Evolutionary conservation across 2,797 vertebrate genomes (phyloP), one percentile per base, ranked within the genome.

Genomic region (Onychomys arenicola): DNA sequence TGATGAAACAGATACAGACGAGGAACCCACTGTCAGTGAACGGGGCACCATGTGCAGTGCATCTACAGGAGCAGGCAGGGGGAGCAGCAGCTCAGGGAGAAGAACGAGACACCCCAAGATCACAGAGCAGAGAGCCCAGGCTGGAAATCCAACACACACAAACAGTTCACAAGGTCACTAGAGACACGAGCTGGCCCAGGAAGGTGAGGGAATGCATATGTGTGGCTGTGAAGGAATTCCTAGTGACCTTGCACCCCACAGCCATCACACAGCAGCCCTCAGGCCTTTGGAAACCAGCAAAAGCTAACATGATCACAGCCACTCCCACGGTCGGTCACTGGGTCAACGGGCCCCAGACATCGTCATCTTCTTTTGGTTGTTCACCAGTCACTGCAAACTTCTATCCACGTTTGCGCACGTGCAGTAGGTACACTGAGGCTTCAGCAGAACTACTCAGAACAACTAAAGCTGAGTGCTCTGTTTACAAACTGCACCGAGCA

Each of bases 1-100:
- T 10, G 43, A 65, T 17, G n/a, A 59, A 16, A 85, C 0, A 43
- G 57, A 55, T 2, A 6, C 0, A n/a, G 43, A 49, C 13, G 11
- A 2, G 84, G 52, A 27, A 6, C 19, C 32, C 1, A 34, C 37
- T 32, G 93, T 34, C 21, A 34, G 37, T 29, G 27, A 2, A 19
- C 0, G 5, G 8, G n/a, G 32, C 27, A 8, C 12, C 19, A 0
- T 4, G 9, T 32, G 5, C 29, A 37, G n/a, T 9, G n/a, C 3
- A 19, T 17, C 2, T 8, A n/a, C 69, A 46, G 87, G 34, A 34
- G 37, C 40, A 69, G 7, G 29, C 5, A 11, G n/a, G 12, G 9
- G 2, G 13, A 34, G 5, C 0, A 5, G 12, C 13, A 7, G 12
- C 12, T 57, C 25, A 19, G 75, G n/a, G 29, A 6, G 14, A 14